Conservation (phyloP, 2,888 invertebrate species). For the Bellardia pandia region DNA sequence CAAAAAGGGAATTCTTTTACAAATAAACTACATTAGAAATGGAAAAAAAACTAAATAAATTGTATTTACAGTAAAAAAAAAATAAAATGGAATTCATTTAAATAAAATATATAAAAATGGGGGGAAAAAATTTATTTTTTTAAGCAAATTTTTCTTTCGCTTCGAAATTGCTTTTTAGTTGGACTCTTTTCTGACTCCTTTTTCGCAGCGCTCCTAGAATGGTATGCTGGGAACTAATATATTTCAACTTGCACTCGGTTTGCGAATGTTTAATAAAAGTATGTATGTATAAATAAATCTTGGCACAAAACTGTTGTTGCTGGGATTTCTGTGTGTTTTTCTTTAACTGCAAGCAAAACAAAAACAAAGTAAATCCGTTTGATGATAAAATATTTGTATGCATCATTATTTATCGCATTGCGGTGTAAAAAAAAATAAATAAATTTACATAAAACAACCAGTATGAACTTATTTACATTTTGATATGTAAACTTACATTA, state of each 20-base stretch:
- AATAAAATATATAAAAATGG: no score
- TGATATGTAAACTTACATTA: background rate
- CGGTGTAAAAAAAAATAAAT: constrained; percentile 16
- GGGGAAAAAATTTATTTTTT: no score
- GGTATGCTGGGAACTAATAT: background rate
- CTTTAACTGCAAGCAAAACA: constrained; percentile 24
- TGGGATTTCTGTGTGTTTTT: constrained; percentile 17
- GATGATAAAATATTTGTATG: constrained; percentile 46
- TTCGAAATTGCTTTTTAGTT: no score
- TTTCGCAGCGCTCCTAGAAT: no score
- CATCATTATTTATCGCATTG: constrained; percentile 53
- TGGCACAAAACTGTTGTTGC: background rate
- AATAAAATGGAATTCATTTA: no score
- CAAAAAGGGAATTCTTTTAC: no score
- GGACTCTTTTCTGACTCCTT: no score
- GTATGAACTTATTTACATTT: constrained; percentile 24
- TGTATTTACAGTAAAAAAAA: no score
- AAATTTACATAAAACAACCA: constrained; percentile 34
- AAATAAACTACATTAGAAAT: no score
- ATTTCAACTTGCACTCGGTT: constrained; percentile 31
- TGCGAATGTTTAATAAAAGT: background rate
- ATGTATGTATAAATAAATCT: constrained; percentile 13
- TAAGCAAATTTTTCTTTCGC: no score
- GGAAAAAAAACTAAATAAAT: no score
- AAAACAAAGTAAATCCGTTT: constrained; percentile 40